Percentiles rank a stretch among this genome's conserved stretches.
phyloP scores from a whole-genome alignment of 1,140 invertebrate genomes.

The Drosophila serrata region DNA sequence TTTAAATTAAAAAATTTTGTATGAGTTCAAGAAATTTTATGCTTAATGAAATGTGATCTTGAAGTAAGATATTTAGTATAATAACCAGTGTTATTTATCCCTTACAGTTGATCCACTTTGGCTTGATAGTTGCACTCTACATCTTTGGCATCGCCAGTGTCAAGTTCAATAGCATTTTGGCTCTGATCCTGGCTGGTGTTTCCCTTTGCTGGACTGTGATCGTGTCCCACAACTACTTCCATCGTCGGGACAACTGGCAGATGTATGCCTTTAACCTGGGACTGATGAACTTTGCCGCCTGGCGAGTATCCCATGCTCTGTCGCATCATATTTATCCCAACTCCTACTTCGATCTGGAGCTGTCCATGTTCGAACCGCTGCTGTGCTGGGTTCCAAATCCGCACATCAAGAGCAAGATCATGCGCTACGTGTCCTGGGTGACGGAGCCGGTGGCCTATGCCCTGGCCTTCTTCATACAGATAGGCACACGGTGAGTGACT shows the following conservation, averaged over 20 bases:
- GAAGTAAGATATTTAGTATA: too few relatives aligned
- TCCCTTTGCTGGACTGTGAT: constrained; percentile 87
- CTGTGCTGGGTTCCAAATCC: constrained; percentile 88
- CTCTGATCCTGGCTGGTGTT: constrained; percentile 86
- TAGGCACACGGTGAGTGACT: constrained; percentile 69
- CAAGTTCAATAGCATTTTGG: constrained; percentile 82
- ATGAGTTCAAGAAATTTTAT: not conserved
- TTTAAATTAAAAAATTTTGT: not conserved
- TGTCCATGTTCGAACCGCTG: constrained; percentile 90
- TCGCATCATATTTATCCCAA: constrained; percentile 94
- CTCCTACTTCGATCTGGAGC: constrained; percentile 91
- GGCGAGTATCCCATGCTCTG: constrained; percentile 91
- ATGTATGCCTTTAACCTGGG: constrained; percentile 93
- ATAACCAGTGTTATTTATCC: not conserved
- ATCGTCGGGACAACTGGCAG: constrained; percentile 92
- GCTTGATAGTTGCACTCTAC: constrained; percentile 86
- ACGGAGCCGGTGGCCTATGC: constrained; percentile 87
- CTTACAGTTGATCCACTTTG: constrained; percentile 66
- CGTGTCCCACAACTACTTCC: constrained; percentile 93
- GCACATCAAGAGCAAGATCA: constrained; percentile 85
- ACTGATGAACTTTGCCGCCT: constrained; percentile 89
- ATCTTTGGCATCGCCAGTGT: constrained; percentile 86
- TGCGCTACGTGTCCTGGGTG: constrained; percentile 85
- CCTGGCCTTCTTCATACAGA: constrained; percentile 82
- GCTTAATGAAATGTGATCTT: not conserved